These are phyloP conservation scores for Tetrao urogallus DNA, from an alignment of 2,113 vertebrate species.

Conservation along the genomic window DNA sequence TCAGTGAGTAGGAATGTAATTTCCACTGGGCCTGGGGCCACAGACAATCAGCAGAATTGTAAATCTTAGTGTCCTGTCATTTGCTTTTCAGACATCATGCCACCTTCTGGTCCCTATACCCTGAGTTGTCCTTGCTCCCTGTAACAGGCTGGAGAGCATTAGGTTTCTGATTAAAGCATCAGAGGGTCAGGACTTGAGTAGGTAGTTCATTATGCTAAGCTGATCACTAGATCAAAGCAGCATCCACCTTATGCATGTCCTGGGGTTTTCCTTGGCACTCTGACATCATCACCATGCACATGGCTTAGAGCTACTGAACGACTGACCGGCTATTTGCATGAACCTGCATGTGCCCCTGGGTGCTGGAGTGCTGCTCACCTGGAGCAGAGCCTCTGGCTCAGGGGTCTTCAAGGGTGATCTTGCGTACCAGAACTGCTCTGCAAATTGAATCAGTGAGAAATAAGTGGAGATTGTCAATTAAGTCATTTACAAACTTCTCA, in stretches of 20 bases:
- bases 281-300: neutral
- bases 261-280: neutral
- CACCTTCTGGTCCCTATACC: neutral
- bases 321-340: accelerated
- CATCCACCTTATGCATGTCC: neutral
- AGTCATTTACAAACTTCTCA: neutral
- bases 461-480: neutral
- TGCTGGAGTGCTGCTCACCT: neutral
- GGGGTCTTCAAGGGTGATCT: neutral
- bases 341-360: accelerated
- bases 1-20: neutral
- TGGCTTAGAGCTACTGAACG: neutral
- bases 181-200: neutral
- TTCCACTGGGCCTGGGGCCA: neutral
- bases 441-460: neutral
- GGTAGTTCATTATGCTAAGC: neutral
- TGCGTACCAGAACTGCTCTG: neutral
- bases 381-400: neutral
- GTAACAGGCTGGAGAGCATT: neutral
- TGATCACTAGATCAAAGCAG: neutral
- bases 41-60: neutral
- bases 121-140: neutral
- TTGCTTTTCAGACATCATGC: neutral
- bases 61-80: neutral
- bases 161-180: neutral